Conservation (phyloP, 2,113 vertebrate species). For the Otocyon megalotis region DNA sequence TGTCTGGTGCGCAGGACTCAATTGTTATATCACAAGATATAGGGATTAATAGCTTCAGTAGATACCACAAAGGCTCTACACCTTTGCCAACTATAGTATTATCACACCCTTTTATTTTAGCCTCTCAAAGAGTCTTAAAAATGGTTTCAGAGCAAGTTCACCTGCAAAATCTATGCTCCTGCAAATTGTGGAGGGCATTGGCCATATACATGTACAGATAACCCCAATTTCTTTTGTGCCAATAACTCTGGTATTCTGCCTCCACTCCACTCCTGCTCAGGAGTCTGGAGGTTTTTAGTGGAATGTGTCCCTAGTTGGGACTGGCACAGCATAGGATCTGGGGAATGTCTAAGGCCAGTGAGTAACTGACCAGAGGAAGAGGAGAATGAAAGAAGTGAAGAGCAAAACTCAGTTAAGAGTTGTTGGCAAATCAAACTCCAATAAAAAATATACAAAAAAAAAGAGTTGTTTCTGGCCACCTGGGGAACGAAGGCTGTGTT, state of each 20-base stretch:
- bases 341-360: background rate
- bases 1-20: background rate
- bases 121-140: slow-evolving; percentile 27
- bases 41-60: background rate
- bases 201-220: background rate
- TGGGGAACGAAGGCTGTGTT: background rate
- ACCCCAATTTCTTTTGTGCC: background rate
- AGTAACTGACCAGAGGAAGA: background rate
- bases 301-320: background rate
- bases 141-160: background rate
- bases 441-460: background rate
- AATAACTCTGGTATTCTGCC: background rate
- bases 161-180: background rate
- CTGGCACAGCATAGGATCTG: background rate
- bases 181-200: background rate
- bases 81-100: background rate
- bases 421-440: no score
- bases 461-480: background rate
- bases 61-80: background rate
- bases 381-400: background rate
- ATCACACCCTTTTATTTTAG: background rate
- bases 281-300: background rate
- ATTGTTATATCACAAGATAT: background rate
- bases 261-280: background rate
- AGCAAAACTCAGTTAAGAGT: background rate